A percentile compares a stretch with the other conserved stretches of the same genome.
These are phyloP conservation scores for Potorous gilbertii DNA, from an alignment of 2,797 vertebrate species.

Conservation along the genomic window DNA sequence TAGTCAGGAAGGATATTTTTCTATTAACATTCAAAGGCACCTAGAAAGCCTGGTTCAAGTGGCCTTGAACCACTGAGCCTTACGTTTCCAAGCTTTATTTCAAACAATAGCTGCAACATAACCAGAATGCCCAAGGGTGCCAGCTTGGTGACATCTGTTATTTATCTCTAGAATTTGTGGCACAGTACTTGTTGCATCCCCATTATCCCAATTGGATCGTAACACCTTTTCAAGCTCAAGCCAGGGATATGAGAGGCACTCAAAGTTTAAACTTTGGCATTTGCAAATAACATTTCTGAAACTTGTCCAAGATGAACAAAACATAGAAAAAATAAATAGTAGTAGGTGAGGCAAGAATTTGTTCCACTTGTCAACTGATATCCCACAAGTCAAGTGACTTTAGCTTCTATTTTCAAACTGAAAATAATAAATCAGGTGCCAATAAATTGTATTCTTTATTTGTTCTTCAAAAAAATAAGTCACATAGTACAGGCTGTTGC, in stretches of 20 bases:
- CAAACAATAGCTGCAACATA: constrained; percentile 12
- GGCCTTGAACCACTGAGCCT: background rate
- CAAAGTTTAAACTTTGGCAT: constrained; percentile 23
- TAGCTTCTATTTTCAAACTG: background rate
- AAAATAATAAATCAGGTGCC: background rate
- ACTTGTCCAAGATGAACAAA: background rate
- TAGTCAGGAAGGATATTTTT: background rate
- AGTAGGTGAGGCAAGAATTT: background rate
- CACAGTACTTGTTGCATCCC: background rate
- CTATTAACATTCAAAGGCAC: constrained; percentile 18
- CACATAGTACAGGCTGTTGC: background rate
- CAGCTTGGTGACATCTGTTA: background rate
- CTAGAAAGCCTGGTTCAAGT: constrained; percentile 19
- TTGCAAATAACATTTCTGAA: constrained; percentile 7
- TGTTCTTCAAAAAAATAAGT: background rate
- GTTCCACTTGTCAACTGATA: background rate
- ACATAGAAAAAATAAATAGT: background rate
- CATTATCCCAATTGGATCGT: background rate
- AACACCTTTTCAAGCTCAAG: background rate
- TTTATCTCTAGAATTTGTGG: background rate
- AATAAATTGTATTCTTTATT: background rate
- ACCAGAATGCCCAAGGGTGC: background rate
- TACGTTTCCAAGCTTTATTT: constrained; percentile 19
- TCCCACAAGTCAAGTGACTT: constrained; percentile 15
- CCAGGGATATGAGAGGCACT: background rate